Evolutionary conservation across 2,888 invertebrate species (phyloP).

Genomic region (Cryptophagus acutangulus): DNA sequence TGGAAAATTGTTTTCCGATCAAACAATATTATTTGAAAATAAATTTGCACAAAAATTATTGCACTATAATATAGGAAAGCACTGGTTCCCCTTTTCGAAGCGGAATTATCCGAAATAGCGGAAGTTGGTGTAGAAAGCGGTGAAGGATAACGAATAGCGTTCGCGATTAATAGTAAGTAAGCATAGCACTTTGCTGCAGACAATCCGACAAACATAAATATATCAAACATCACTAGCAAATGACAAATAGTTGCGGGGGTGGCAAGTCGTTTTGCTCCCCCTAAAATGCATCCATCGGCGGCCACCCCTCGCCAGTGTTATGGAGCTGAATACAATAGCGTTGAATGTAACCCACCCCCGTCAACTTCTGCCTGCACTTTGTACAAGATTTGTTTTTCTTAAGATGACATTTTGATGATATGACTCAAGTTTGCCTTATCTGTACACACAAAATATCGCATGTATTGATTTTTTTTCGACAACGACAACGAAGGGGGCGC

Average conservation of each 20-base stretch:
- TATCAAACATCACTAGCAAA: slow-evolving; percentile 47
- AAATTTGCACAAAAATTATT: too few species aligned
- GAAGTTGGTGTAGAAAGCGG: slow-evolving; percentile 8
- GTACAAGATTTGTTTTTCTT: slow-evolving; percentile 44
- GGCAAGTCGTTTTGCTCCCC: slow-evolving; percentile 21
- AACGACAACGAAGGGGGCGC: slow-evolving; percentile 8
- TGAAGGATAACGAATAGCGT: slow-evolving; percentile 1
- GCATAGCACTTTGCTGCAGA: slow-evolving; percentile 43
- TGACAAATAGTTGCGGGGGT: slow-evolving; percentile 46
- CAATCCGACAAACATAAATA: slow-evolving; percentile 46
- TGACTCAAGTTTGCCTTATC: slow-evolving; percentile 36
- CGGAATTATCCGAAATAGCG: too few species aligned
- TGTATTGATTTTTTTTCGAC: slow-evolving; percentile 24
- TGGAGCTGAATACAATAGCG: too few species aligned
- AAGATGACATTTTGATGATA: slow-evolving; percentile 48
- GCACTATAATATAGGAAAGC: too few species aligned
- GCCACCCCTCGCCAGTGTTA: slow-evolving; percentile 15
- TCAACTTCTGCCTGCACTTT: slow-evolving; percentile 39
- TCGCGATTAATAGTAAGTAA: slow-evolving; percentile 39
- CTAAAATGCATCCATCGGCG: slow-evolving; percentile 17
- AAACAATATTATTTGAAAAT: too few species aligned
- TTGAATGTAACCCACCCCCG: slow-evolving; percentile 25
- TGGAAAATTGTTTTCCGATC: too few species aligned
- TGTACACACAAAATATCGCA: slow-evolving; percentile 12
- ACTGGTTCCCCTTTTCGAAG: too few species aligned